A percentile compares a stretch with the other conserved stretches of the same genome.
Evolutionary conservation across 1,140 invertebrate genomes (phyloP).

Genomic region (Planococcus citri): DNA sequence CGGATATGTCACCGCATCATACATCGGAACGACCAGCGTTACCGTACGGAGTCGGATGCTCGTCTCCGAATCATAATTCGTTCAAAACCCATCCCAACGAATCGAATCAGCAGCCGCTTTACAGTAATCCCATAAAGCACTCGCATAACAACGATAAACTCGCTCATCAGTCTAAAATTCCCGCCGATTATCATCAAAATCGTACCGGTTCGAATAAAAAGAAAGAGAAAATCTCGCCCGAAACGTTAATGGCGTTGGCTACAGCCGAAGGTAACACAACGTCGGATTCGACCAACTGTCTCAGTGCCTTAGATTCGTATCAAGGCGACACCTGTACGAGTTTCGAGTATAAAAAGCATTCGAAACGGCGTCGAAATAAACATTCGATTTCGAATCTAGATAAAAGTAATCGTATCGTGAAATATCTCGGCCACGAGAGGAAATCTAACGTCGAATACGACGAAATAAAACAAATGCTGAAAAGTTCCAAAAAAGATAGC

Average conservation of each 20-base stretch:
- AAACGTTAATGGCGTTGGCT: background rate
- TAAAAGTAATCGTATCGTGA: background rate
- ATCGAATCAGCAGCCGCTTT: background rate
- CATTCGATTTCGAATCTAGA: background rate
- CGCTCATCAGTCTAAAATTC: background rate
- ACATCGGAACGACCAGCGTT: conserved; percentile 37
- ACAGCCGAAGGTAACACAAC: conserved; percentile 1
- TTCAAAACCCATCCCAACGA: background rate
- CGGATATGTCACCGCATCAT: conserved; percentile 37
- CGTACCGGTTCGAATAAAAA: background rate
- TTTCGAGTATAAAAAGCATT: conserved; percentile 40
- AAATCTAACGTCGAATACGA: conserved; percentile 7
- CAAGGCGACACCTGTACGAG: conserved; percentile 48
- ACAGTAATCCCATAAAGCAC: background rate
- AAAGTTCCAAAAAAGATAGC: conserved; percentile 43
- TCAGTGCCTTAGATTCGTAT: conserved; percentile 21
- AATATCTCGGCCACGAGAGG: background rate
- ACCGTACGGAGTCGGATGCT: conserved; percentile 32
- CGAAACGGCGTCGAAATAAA: conserved; percentile 15
- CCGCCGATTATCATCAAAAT: background rate
- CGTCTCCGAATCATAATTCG: background rate
- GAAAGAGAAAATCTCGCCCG: background rate
- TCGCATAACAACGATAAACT: background rate
- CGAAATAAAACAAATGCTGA: background rate
- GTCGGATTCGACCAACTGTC: conserved; percentile 27